phyloP scores from a whole-genome alignment of 1,140 invertebrate species.

The Drosophila sturtevanti region DNA sequence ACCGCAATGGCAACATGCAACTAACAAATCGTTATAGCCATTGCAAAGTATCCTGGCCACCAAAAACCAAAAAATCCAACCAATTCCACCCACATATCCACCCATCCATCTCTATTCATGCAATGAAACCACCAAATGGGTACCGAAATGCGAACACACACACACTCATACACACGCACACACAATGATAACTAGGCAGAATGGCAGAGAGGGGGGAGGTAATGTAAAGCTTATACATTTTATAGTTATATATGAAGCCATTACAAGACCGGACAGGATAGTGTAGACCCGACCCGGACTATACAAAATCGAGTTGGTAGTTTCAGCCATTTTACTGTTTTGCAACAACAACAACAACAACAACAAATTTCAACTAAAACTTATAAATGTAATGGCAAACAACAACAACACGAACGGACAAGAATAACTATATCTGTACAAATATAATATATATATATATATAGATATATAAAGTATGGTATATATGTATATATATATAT shows the following conservation, averaged over 20 bases:
- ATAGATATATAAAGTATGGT: background rate
- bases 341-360: conserved; percentile 60
- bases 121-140: too few species aligned
- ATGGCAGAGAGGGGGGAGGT: background rate
- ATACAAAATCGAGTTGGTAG: conserved; percentile 46
- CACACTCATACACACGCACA: too few species aligned
- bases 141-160: background rate
- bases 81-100: background rate
- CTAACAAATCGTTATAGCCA: conserved; percentile 10
- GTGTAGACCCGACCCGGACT: background rate
- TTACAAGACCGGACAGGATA: conserved; percentile 13
- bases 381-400: conserved; percentile 32
- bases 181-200: conserved; percentile 42
- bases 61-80: background rate
- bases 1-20: conserved; percentile 49
- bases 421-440: conserved; percentile 24
- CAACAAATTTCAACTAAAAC: background rate
- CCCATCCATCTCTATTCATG: too few species aligned
- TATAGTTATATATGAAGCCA: conserved; percentile 72
- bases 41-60: conserved; percentile 9
- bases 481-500: conserved; percentile 9
- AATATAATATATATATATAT: conserved; percentile 8
- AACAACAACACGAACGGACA: conserved; percentile 52
- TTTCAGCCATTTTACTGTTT: conserved; percentile 39
- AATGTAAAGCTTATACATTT: conserved; percentile 59